Evolutionary conservation across 2,888 invertebrate species (phyloP), one percentile per base, ranked within the genome.

Genomic region (Torymus aiolomorphi): DNA sequence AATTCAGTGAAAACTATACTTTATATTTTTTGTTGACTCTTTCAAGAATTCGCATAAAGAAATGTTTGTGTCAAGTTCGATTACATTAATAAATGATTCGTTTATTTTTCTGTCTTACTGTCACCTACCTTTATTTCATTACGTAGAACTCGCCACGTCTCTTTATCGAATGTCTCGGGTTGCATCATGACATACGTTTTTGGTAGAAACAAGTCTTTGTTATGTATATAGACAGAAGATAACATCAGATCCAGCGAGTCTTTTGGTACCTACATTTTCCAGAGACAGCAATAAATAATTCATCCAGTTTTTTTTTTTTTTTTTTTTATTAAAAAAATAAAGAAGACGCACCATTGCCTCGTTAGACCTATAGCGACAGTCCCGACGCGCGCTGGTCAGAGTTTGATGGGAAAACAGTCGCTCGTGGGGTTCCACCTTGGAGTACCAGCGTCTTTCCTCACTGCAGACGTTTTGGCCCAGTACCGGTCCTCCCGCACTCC

Each of bases 241-340:
- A 96, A 89, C 8, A 93, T 90, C 73, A 95, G 91, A 87, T 96
- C 96, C 78, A 96, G 90, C 65, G 93, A 92, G 87, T 96, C 95
- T 24, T 92, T 91, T 0, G 95, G 95, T 71, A 93, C 91, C 86
- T 93, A 31, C 11, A 52, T 65, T 65, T 71, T 1, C 14, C 71
- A 75, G 70, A 51, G 1, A 24, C 12, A 8, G 13, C 13, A 8
- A 49, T 49, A 56, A 57, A 57, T 31, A 20, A 20, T 12, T 20
- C 20, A 20, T 20, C 20, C 20, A 63, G n/a, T 18, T 14, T 3
- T 11, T n/a, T 0, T 2, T 11, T n/a, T n/a, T n/a, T n/a, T 16
- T 12, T 2, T 11, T 56, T n/a, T 14, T n/a, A 56, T 12, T 52
- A 13, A 18, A 4, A 14, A n/a, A 14, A 57, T 42, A 54, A 67